These are phyloP conservation scores for Neopipo cinnamomea DNA, from an alignment of 2,113 vertebrate genomes.

Conservation along the genomic window DNA sequence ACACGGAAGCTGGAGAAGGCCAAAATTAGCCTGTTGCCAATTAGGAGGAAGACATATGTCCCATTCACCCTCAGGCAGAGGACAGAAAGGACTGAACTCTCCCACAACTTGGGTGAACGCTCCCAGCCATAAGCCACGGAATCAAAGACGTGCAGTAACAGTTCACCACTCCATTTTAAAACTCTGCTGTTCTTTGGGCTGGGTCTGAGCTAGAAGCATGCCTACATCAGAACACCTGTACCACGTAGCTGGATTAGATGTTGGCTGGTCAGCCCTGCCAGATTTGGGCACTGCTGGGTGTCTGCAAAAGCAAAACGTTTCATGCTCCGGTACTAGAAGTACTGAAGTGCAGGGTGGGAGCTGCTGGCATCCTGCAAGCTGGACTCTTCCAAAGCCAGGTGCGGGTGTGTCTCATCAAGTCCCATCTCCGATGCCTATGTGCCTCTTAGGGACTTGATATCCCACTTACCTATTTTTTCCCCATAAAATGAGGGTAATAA, in stretches of 20 bases:
- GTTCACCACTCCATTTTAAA: background rate
- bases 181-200: background rate
- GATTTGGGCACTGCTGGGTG: accelerated
- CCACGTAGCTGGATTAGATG: accelerated
- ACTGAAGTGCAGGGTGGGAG: background rate
- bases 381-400: background rate
- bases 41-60: accelerated
- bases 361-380: no score
- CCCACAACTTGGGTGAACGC: background rate
- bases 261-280: background rate
- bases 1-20: background rate
- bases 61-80: background rate
- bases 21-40: background rate
- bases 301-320: background rate
- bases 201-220: background rate
- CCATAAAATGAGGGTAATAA: background rate
- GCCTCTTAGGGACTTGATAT: background rate
- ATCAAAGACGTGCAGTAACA: background rate
- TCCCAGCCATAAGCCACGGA: background rate
- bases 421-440: background rate
- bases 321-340: accelerated
- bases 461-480: accelerated
- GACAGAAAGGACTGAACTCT: background rate
- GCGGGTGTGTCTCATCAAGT: background rate
- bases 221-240: accelerated